phyloP scores from a whole-genome alignment of 2,888 invertebrate species.

The Eumacrocentrus americanus region DNA sequence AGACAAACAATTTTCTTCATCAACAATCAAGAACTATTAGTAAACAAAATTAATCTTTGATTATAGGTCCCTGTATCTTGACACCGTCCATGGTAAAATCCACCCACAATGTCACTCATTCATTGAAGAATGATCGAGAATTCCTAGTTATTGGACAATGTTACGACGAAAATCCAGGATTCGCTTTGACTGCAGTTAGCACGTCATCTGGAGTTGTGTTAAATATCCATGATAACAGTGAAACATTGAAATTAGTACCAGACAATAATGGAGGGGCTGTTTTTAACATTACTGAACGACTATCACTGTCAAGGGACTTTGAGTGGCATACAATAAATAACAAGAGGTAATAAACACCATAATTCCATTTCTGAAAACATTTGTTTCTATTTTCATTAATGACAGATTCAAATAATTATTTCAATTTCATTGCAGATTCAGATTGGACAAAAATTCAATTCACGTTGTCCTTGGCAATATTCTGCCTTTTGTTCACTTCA shows the following conservation, averaged over 20 bases:
- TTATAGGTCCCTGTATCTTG: conserved; percentile 50
- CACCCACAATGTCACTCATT: conserved; percentile 46
- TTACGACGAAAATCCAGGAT: conserved; percentile 52
- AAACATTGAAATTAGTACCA: conserved; percentile 47
- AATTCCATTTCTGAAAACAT: no score
- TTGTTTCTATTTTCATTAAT: no score
- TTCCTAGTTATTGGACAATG: conserved; percentile 53
- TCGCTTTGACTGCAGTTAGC: conserved; percentile 47
- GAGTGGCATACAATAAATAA: conserved; percentile 48
- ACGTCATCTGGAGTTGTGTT: conserved; percentile 43
- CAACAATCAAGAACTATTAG: no score
- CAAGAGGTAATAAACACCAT: conserved; percentile 50
- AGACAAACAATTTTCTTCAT: neutral
- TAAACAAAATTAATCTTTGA: no score
- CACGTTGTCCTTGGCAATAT: conserved; percentile 51
- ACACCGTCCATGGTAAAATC: conserved; percentile 46
- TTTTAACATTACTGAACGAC: conserved; percentile 48
- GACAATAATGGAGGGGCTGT: conserved; percentile 44
- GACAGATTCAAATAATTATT: no score
- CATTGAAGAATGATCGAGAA: conserved; percentile 43
- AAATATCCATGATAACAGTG: conserved; percentile 49
- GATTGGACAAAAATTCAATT: conserved; percentile 45
- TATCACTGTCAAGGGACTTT: conserved; percentile 47
- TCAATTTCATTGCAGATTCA: conserved; percentile 49
- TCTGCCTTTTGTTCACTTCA: conserved; percentile 54